A percentile compares a stretch with the other conserved stretches of the same genome.
phyloP scores from a whole-genome alignment of 2,797 vertebrate genomes.

The Propithecus perrieri region DNA sequence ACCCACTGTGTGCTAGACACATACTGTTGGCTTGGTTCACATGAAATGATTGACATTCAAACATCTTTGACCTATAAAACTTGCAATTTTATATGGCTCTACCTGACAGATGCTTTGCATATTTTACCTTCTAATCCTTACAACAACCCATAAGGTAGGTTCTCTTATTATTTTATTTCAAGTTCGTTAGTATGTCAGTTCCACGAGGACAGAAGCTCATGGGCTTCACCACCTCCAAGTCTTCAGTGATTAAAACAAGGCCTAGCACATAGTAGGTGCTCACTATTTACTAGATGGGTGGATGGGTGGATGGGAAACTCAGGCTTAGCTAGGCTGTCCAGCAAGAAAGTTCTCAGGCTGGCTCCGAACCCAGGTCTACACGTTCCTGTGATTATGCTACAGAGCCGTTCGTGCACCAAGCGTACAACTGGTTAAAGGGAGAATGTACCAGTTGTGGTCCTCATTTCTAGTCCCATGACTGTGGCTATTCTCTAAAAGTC shows the following conservation, averaged over 20 bases:
- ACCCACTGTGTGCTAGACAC: background rate
- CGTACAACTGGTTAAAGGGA: background rate
- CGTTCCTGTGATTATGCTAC: background rate
- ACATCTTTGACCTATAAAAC: background rate
- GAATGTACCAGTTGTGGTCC: background rate
- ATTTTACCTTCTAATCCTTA: background rate
- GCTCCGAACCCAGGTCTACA: background rate
- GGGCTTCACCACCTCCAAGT: background rate
- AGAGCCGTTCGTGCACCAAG: background rate
- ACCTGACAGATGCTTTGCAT: background rate
- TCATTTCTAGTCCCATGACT: background rate
- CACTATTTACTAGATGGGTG: background rate
- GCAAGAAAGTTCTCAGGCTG: background rate
- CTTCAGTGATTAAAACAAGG: background rate
- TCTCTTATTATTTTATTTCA: background rate
- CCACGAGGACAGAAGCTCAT: background rate
- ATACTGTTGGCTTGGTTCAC: background rate
- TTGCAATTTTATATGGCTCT: background rate
- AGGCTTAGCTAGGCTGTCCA: background rate
- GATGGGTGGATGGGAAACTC: background rate
- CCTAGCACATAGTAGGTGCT: background rate
- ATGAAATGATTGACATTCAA: background rate
- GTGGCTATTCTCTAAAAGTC: conserved; percentile 4
- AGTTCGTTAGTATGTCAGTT: background rate
- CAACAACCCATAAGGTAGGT: background rate